Evolutionary conservation across 2,797 vertebrate genomes (phyloP).

Genomic region (Rousettus madagascariensis): DNA sequence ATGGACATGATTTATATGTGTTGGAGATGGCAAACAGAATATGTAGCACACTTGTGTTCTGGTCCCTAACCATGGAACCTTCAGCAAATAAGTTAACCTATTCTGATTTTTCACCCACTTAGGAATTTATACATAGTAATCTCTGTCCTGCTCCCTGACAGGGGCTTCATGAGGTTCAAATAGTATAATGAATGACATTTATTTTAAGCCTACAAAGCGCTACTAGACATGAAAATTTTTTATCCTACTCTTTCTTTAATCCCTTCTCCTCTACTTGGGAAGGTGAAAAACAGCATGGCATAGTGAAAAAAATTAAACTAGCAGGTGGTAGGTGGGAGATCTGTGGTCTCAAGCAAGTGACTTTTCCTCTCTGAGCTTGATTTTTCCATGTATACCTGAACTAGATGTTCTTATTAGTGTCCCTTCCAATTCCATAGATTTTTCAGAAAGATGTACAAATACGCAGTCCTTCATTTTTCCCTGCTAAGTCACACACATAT

Average conservation of each 20-base stretch:
- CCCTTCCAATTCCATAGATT: background rate
- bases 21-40: background rate
- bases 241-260: background rate
- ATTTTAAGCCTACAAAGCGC: background rate
- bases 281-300: background rate
- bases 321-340: background rate
- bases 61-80: background rate
- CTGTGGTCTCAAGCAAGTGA: background rate
- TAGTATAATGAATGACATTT: background rate
- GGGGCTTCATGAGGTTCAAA: background rate
- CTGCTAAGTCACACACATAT: background rate
- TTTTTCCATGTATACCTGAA: slow-evolving; percentile 14
- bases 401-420: background rate
- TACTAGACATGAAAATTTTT: background rate
- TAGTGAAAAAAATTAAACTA: background rate
- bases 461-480: background rate
- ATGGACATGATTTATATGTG: background rate
- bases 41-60: background rate
- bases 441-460: background rate
- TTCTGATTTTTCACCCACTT: background rate
- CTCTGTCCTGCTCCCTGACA: background rate
- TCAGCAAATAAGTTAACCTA: background rate
- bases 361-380: background rate
- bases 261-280: background rate
- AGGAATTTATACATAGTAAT: background rate